A percentile compares a stretch with the other conserved stretches of the same genome.
Conservation (phyloP, 2,888 invertebrate genomes). For the Clivina fossor region DNA sequence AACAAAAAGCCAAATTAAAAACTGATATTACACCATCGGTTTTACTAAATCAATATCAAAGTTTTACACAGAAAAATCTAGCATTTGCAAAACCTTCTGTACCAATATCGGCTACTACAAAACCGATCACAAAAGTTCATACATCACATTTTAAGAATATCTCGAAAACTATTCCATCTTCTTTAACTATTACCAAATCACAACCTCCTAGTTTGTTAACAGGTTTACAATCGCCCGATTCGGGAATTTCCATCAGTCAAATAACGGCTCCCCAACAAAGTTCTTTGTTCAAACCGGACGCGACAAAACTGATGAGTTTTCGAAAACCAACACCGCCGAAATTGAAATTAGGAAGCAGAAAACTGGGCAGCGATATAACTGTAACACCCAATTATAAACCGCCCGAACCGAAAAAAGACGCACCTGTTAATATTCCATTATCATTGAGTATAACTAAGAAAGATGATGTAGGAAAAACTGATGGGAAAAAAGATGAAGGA, state of each 20-base stretch:
- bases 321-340: conserved; percentile 26
- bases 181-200: conserved; percentile 58
- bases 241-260: conserved; percentile 51
- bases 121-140: not conserved
- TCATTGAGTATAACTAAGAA: conserved; percentile 45
- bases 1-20: conserved; percentile 31
- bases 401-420: conserved; percentile 22
- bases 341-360: conserved; percentile 10
- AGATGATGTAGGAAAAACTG: conserved; percentile 19
- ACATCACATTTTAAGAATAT: conserved; percentile 39
- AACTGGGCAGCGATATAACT: conserved; percentile 26
- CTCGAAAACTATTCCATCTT: conserved; percentile 53
- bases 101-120: not conserved
- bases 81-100: conserved; percentile 36
- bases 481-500: conserved; percentile 10
- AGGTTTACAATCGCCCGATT: conserved; percentile 42
- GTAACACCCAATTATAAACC: conserved; percentile 28
- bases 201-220: conserved; percentile 42
- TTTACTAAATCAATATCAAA: conserved; percentile 35
- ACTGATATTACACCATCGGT: conserved; percentile 23
- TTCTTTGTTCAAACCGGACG: not conserved
- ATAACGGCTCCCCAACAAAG: conserved; percentile 42
- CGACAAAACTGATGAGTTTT: conserved; percentile 25
- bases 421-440: conserved; percentile 41
- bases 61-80: conserved; percentile 30